Evolutionary conservation across 2,797 vertebrate species (phyloP), one percentile per base, ranked within the genome.

Genomic region (Heliangelus exortis): DNA sequence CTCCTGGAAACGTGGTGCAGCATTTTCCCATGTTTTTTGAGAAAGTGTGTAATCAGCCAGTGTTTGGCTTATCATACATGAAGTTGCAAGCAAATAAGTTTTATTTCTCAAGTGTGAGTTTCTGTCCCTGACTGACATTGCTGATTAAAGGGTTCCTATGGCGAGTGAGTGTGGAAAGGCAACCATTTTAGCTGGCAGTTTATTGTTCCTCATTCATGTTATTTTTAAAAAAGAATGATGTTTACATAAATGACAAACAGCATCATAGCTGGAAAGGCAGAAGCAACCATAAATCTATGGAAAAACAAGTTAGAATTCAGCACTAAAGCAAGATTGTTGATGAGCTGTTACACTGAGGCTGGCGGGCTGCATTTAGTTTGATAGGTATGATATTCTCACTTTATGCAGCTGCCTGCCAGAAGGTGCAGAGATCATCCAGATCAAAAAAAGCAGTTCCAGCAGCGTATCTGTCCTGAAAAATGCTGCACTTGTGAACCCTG

Each of bases 41-140:
- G 83, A 91, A 91, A 91, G 26, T 61, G 57, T 89, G 80, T 92
- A 92, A 96, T 94, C 89, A 90, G 31, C 65, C 86, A 41, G 74
- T 93, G 86, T 88, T 95, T 20, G 67, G 87, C 73, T 96, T 95
- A 90, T 91, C 83, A 71, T 61, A 91, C 71, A 91, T 92, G 80
- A 93, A 94, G 57, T 89, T 90, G 74, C 91, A 61, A 68, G 89
- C 53, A 96, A 94, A 96, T 94, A 96, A 90, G 90, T 90, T 83
- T 94, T 93, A 96, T 96, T 92, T 92, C 91, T 95, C 93, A 92
- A 61, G 59, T 67, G n/a, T 51, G 83, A 93, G 89, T 91, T 91
- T 88, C 80, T 95, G 85, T 92, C 68, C 53, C 85, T 92, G 71
- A 77, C 57, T 93, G 91, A 92, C 92, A 92, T 39, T 80, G 86